phyloP scores from a whole-genome alignment of 2,113 vertebrate species.

The Eubucco bourcierii region DNA sequence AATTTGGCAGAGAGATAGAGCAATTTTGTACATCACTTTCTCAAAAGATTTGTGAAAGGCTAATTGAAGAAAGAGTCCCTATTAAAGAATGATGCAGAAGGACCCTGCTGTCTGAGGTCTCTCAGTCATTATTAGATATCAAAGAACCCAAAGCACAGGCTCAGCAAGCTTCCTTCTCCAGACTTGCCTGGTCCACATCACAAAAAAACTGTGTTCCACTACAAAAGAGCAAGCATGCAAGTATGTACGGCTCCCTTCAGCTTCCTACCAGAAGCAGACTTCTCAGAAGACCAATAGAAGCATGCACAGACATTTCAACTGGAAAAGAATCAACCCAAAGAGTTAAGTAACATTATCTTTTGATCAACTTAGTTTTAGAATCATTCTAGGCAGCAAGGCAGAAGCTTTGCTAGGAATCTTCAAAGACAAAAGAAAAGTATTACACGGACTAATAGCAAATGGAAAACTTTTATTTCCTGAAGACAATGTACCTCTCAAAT shows the following conservation, averaged over 20 bases:
- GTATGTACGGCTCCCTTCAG: neutral
- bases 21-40: neutral
- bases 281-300: neutral
- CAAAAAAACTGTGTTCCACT: neutral
- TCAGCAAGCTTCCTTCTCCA: neutral
- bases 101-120: neutral
- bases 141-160: neutral
- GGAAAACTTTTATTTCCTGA: neutral
- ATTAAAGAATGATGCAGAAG: neutral
- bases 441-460: neutral
- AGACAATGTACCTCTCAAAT: neutral
- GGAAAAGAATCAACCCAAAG: neutral
- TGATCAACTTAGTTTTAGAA: neutral
- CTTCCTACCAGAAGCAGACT: neutral
- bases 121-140: neutral
- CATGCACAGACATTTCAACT: neutral
- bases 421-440: neutral
- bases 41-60: neutral
- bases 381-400: neutral
- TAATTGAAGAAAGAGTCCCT: neutral
- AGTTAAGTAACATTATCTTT: neutral
- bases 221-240: neutral
- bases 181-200: neutral
- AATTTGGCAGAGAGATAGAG: neutral
- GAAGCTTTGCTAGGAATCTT: neutral